Conservation (phyloP, 2,797 vertebrate genomes). For the Emys orbicularis region DNA sequence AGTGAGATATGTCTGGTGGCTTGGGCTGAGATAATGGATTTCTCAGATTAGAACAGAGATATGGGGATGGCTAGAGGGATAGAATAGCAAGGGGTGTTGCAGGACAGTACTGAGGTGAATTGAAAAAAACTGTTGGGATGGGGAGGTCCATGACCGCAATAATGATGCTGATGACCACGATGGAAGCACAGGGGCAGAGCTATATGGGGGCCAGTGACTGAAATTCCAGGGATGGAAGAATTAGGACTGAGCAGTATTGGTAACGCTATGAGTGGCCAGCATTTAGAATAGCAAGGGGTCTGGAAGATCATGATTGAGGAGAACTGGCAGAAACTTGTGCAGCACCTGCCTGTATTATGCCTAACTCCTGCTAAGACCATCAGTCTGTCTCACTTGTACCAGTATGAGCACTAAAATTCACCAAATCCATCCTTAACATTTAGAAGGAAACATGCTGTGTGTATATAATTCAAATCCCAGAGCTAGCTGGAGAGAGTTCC, state of each 20-base stretch:
- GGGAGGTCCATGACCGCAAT: not conserved
- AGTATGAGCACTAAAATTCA: slow-evolving; percentile 6
- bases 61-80: not conserved
- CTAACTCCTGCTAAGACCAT: not conserved
- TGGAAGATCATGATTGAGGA: not conserved
- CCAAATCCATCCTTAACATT: not conserved
- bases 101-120: not conserved
- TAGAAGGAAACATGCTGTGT: not conserved
- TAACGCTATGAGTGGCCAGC: not conserved
- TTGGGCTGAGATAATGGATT: not conserved
- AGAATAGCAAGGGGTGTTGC: not conserved
- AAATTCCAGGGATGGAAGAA: not conserved
- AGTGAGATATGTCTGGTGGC: not conserved
- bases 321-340: not conserved
- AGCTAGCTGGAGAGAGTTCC: not conserved
- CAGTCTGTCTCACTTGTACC: not conserved
- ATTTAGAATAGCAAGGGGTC: not conserved
- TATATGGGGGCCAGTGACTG: not conserved
- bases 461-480: not conserved
- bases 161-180: not conserved
- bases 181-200: not conserved
- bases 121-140: not conserved
- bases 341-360: not conserved
- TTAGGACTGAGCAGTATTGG: not conserved
- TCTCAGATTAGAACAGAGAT: not conserved